These are phyloP conservation scores for Platyura marginata DNA, from an alignment of 1,140 invertebrate species.

Conservation along the genomic window DNA sequence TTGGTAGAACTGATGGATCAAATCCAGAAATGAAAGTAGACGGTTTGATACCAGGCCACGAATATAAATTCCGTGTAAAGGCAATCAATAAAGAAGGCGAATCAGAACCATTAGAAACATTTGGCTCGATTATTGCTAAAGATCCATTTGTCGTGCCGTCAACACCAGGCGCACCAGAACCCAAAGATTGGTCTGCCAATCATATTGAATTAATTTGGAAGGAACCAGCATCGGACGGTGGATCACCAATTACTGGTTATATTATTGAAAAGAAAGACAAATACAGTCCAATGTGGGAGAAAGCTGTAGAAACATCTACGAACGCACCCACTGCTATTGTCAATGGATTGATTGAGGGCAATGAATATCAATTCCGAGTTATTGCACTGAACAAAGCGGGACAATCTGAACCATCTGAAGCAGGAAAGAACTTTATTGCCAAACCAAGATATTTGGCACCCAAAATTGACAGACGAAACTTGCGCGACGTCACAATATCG, in stretches of 20 bases:
- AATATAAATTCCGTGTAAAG: constrained; percentile 96
- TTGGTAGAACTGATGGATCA: constrained; percentile 55
- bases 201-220: constrained; percentile 78
- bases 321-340: constrained; percentile 53
- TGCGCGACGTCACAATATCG: constrained; percentile 76
- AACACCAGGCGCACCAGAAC: constrained; percentile 66
- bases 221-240: constrained; percentile 66
- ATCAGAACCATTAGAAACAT: constrained; percentile 89
- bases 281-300: constrained; percentile 83
- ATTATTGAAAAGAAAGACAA: constrained; percentile 96
- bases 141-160: constrained; percentile 84
- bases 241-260: constrained; percentile 82
- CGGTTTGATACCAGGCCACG: constrained; percentile 77
- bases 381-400: constrained; percentile 91
- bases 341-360: constrained; percentile 83
- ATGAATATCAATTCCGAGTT: constrained; percentile 97
- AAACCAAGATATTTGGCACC: constrained; percentile 85
- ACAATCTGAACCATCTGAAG: constrained; percentile 68
- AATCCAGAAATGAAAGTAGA: constrained; percentile 75
- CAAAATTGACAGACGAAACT: constrained; percentile 83
- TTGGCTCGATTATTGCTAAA: constrained; percentile 81
- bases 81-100: constrained; percentile 94
- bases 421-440: constrained; percentile 75
- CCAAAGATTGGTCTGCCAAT: constrained; percentile 80
- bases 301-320: constrained; percentile 61